Evolutionary conservation across 2,888 invertebrate genomes (phyloP).

Genomic region (Campoplex capitator): DNA sequence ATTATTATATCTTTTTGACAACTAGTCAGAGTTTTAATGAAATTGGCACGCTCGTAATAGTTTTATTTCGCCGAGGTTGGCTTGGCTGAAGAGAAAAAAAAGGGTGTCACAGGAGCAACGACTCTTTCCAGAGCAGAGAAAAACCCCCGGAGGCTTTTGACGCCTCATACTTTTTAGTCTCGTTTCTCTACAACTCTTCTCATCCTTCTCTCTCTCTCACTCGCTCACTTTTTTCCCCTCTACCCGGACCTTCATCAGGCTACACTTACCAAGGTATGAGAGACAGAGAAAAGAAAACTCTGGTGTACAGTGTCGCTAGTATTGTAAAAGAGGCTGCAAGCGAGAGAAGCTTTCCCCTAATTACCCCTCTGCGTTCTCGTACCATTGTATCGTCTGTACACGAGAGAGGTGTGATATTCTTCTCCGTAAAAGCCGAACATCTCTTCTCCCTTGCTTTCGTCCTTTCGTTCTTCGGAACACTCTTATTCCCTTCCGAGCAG

Average conservation of each 20-base stretch:
- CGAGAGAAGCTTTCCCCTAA: slow-evolving; percentile 61
- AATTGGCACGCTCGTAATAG: slow-evolving; percentile 33
- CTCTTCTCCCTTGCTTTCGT: slow-evolving; percentile 42
- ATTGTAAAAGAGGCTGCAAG: slow-evolving; percentile 2
- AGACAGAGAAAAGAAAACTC: slow-evolving; percentile 30
- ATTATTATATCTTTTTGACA: background rate
- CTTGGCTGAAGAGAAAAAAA: background rate
- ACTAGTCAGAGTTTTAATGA: slow-evolving; percentile 9
- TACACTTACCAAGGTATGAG: slow-evolving; percentile 19
- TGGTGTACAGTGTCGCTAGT: background rate
- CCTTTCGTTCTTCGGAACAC: slow-evolving; percentile 8
- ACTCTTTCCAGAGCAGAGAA: slow-evolving; percentile 21
- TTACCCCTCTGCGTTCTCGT: slow-evolving; percentile 49
- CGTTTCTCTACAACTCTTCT: slow-evolving; percentile 8
- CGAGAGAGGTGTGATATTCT: slow-evolving; percentile 39
- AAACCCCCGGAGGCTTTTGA: slow-evolving; percentile 29
- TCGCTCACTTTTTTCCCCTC: background rate
- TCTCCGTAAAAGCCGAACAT: slow-evolving; percentile 17
- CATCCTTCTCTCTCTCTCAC: background rate
- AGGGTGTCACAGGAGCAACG: slow-evolving; percentile 35
- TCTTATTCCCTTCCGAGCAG: slow-evolving; percentile 42
- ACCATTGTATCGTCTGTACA: background rate
- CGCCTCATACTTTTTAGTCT: slow-evolving; percentile 12
- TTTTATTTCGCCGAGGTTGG: slow-evolving; percentile 43
- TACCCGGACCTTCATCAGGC: slow-evolving; percentile 31